These are phyloP conservation scores for Luscinia megarhynchos DNA, from an alignment of 2,797 vertebrate species.

Conservation along the genomic window DNA sequence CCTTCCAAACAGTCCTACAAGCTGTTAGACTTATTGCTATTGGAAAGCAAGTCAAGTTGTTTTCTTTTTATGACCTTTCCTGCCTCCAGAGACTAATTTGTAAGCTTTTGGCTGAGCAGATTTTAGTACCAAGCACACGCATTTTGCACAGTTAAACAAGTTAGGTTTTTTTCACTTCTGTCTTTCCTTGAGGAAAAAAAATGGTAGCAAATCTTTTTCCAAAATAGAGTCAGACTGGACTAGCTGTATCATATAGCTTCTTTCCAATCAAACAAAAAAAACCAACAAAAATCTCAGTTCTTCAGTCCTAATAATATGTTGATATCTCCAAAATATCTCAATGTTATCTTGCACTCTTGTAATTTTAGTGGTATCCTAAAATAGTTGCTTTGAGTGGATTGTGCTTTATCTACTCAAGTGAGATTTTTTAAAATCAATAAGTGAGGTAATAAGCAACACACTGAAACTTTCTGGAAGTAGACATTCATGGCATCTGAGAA, in stretches of 20 bases:
- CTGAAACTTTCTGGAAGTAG: neutral
- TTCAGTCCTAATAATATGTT: neutral
- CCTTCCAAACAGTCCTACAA: neutral
- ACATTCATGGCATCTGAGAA: neutral
- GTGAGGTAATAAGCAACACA: neutral
- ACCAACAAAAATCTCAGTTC: neutral
- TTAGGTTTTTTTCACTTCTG: neutral
- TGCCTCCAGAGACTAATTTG: conserved; percentile 13
- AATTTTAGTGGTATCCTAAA: neutral
- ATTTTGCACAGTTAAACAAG: neutral
- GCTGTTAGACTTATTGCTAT: neutral
- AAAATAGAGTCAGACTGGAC: neutral
- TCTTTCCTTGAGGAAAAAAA: neutral
- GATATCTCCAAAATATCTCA: neutral
- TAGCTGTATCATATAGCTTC: neutral
- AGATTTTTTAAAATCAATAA: neutral
- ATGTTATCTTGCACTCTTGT: neutral
- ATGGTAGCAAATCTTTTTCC: neutral
- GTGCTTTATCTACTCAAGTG: neutral
- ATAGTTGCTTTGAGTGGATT: neutral
- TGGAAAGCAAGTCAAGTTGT: neutral
- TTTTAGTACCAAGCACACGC: neutral
- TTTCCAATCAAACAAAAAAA: neutral
- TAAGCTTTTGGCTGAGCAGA: neutral
- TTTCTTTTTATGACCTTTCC: conserved; percentile 29